phyloP scores from a whole-genome alignment of 2,888 invertebrate species.

The Ectemnius lituratus region DNA sequence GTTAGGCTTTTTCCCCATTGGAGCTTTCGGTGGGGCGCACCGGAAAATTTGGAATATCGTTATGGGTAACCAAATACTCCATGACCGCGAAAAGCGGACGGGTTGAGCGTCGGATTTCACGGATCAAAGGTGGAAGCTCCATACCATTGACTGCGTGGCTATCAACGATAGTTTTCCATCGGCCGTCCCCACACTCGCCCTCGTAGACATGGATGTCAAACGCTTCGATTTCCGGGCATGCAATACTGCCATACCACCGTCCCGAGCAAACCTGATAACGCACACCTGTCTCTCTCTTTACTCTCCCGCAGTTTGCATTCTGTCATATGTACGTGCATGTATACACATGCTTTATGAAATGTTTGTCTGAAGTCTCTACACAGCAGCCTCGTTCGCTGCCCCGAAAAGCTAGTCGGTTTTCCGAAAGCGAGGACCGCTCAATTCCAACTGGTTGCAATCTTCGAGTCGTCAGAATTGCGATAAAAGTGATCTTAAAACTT shows the following conservation, averaged over 20 bases:
- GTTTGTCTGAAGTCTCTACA: too few relatives aligned
- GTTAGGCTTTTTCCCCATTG: not conserved
- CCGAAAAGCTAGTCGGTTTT: too few relatives aligned
- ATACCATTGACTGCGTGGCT: not conserved
- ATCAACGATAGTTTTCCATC: constrained; percentile 7
- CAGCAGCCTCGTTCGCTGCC: too few relatives aligned
- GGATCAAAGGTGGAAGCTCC: constrained; percentile 3
- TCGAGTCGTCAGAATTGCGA: too few relatives aligned
- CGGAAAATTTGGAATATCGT: not conserved
- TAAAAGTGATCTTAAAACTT: too few relatives aligned
- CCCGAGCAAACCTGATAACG: not conserved
- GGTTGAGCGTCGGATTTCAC: constrained; percentile 5
- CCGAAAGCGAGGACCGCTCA: too few relatives aligned
- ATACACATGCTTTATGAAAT: too few relatives aligned
- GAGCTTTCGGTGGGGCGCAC: not conserved
- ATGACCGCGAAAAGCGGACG: not conserved
- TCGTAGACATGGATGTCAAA: not conserved
- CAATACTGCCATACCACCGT: not conserved
- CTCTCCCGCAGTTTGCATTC: too few relatives aligned
- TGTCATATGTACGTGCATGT: too few relatives aligned
- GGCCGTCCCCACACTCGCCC: not conserved
- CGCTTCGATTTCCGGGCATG: not conserved
- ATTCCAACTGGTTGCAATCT: too few relatives aligned
- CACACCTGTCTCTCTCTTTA: not conserved
- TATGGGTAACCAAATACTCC: not conserved